These are phyloP conservation scores for Hypsopygia costalis DNA, from an alignment of 2,888 invertebrate genomes.

Conservation along the genomic window DNA sequence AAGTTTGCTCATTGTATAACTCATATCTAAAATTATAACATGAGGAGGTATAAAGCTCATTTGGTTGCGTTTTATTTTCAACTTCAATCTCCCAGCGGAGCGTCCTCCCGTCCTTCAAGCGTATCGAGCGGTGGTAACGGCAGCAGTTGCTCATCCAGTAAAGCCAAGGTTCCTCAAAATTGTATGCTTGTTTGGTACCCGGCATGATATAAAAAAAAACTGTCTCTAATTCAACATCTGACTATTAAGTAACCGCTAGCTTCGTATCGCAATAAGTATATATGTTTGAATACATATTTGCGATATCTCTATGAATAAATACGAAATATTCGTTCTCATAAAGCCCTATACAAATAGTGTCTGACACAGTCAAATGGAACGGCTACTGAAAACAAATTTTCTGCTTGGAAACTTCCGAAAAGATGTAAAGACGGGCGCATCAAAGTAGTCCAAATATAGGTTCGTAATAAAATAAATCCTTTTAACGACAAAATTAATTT, in stretches of 20 bases:
- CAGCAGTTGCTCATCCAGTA: slow-evolving; percentile 75
- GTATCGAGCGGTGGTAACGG: slow-evolving; percentile 78
- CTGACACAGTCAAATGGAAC: slow-evolving; percentile 15
- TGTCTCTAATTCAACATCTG: no score
- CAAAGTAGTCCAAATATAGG: slow-evolving; percentile 12
- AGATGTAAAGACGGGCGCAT: slow-evolving; percentile 14
- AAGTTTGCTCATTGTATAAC: no score
- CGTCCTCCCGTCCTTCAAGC: slow-evolving; percentile 64
- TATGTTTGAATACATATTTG: slow-evolving; percentile 24
- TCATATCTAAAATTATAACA: no score
- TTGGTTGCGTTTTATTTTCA: slow-evolving; percentile 40
- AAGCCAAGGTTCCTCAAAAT: slow-evolving; percentile 90
- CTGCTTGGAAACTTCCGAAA: slow-evolving; percentile 15
- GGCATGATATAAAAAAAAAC: no score
- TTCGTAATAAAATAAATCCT: background rate
- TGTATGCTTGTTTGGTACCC: no score
- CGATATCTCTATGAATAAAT: slow-evolving; percentile 22
- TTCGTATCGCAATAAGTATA: no score
- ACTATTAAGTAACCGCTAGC: no score
- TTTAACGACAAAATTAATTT: background rate
- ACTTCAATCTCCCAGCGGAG: slow-evolving; percentile 77
- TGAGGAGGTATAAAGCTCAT: background rate
- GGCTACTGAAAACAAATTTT: slow-evolving; percentile 20
- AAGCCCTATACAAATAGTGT: slow-evolving; percentile 25
- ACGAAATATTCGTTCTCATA: slow-evolving; percentile 25